Evolutionary conservation across 2,797 vertebrate genomes (phyloP).

Genomic region (Paedocypris micromegethes): DNA sequence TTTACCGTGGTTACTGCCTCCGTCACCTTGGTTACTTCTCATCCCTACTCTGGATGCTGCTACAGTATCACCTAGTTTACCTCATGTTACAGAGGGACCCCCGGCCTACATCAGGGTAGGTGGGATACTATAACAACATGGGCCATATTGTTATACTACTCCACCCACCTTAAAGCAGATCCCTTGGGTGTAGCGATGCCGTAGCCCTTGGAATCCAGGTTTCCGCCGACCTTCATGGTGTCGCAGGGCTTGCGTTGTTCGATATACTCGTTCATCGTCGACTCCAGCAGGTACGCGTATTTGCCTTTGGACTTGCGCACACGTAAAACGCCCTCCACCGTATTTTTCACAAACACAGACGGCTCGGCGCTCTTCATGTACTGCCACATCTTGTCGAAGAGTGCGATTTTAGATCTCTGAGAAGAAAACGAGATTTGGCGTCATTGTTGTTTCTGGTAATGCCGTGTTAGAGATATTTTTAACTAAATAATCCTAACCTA

Average conservation of each 20-base stretch:
- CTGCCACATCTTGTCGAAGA: slow-evolving; percentile 99
- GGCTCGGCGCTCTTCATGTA: slow-evolving; percentile 97
- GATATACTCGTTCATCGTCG: slow-evolving; percentile 98
- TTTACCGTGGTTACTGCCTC: slow-evolving; percentile 36
- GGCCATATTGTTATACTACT: slow-evolving; percentile 99
- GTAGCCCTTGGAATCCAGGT: slow-evolving; percentile 98
- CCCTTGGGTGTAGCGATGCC: slow-evolving; percentile 98
- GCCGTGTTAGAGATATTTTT: too few species aligned
- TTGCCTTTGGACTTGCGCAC: slow-evolving; percentile 97
- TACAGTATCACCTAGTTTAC: slow-evolving; percentile 45
- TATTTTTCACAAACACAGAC: slow-evolving; percentile 94
- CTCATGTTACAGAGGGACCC: slow-evolving; percentile 45
- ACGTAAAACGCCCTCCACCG: slow-evolving; percentile 89
- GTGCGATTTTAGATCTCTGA: slow-evolving; percentile 95
- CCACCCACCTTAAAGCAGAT: slow-evolving; percentile 99
- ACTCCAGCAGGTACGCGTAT: slow-evolving; percentile 96
- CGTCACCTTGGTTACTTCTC: slow-evolving; percentile 20
- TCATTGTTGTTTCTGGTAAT: too few species aligned
- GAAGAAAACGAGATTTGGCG: too few species aligned
- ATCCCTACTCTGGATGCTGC: slow-evolving; percentile 34
- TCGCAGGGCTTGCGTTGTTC: slow-evolving; percentile 97
- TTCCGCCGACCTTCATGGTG: slow-evolving; percentile 99
- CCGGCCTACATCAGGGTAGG: slow-evolving; percentile 92
- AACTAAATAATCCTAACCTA: too few species aligned
- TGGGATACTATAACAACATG: slow-evolving; percentile 99